phyloP scores from a whole-genome alignment of 2,113 vertebrate species.

The Vanacampus margaritifer region DNA sequence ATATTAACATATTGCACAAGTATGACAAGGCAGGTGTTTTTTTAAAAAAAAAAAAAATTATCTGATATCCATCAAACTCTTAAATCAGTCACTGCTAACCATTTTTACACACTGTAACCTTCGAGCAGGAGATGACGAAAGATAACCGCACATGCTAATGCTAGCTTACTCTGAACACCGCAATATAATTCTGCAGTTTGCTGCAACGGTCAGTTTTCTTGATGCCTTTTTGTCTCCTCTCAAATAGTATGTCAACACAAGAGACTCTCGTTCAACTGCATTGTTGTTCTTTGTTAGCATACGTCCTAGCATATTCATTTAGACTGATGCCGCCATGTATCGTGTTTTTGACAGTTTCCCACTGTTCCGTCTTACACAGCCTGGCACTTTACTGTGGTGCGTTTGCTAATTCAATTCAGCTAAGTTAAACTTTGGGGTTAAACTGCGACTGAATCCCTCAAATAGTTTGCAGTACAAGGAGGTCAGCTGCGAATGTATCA shows the following conservation, averaged over 20 bases:
- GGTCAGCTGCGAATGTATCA: constrained; percentile 48
- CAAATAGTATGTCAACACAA: no score
- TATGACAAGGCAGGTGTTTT: neutral
- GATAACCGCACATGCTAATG: neutral
- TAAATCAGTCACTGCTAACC: no score
- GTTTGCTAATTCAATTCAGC: no score
- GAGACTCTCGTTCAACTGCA: no score
- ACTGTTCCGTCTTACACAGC: no score
- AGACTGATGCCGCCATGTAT: no score
- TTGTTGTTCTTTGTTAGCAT: no score
- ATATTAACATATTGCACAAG: neutral
- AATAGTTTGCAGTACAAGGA: constrained; percentile 21
- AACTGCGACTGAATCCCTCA: constrained; percentile 26
- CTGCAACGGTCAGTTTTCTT: neutral
- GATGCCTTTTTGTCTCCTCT: no score
- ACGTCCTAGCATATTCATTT: no score
- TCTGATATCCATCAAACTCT: neutral
- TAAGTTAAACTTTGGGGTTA: constrained; percentile 7
- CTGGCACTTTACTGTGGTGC: no score
- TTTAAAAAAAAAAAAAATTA: no score
- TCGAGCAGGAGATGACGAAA: neutral
- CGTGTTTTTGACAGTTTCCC: no score
- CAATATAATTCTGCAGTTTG: neutral
- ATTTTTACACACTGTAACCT: neutral
- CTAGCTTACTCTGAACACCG: neutral